Conservation (phyloP, 2,797 vertebrate species). For the Geotria australis region DNA sequence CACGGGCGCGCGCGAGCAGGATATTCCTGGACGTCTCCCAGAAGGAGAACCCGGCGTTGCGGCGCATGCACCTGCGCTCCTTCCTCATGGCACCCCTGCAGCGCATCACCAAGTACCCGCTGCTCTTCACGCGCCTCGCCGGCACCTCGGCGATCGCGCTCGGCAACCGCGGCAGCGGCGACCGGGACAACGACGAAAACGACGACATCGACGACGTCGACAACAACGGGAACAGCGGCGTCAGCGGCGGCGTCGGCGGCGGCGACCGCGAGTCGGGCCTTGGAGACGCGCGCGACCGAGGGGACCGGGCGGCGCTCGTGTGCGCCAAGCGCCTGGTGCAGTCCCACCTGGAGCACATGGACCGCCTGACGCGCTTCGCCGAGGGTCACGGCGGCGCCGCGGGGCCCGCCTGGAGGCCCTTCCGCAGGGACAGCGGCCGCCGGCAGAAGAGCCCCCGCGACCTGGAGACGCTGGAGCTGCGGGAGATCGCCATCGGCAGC, state of each 20-base stretch:
- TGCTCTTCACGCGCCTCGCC: constrained; percentile 40
- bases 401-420: constrained; percentile 47
- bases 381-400: constrained; percentile 15
- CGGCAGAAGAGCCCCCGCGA: constrained; percentile 30
- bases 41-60: constrained; percentile 56
- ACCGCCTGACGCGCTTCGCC: constrained; percentile 51
- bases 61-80: constrained; percentile 61
- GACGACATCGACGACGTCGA: too few relatives aligned
- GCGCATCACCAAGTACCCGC: constrained; percentile 54
- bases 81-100: constrained; percentile 72
- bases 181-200: constrained; percentile 1
- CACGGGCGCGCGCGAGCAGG: constrained; percentile 14
- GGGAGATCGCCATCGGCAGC: constrained; percentile 47
- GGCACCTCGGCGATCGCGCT: constrained; percentile 34
- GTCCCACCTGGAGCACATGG: constrained; percentile 72
- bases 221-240: too few relatives aligned
- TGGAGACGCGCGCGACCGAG: background rate
- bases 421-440: constrained; percentile 54
- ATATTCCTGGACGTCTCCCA: constrained; percentile 73
- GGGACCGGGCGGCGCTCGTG: constrained; percentile 11
- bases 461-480: constrained; percentile 55
- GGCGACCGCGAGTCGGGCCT: too few relatives aligned
- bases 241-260: too few relatives aligned
- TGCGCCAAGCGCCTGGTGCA: constrained; percentile 64
- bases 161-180: constrained; percentile 37